Evolutionary conservation across 2,113 vertebrate species (phyloP).

Genomic region (Hippoglossus stenolepis): DNA sequence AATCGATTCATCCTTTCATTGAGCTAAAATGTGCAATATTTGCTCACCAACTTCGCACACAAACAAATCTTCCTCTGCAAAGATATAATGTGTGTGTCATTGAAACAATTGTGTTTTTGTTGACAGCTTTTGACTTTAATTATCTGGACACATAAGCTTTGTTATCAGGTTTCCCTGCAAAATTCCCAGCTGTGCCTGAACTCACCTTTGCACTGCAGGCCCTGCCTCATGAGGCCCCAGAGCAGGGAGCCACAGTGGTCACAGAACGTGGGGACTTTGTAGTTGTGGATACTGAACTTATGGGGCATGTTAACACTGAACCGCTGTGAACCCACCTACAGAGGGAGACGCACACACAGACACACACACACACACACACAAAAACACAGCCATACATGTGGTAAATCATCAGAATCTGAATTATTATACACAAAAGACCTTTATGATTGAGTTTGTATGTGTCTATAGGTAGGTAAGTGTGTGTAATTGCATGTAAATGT

Average conservation of each 20-base stretch:
- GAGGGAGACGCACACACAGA: slow-evolving; percentile 68
- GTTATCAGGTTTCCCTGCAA: background rate
- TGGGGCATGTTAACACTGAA: slow-evolving; percentile 99
- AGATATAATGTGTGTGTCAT: background rate
- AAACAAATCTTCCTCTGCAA: no score
- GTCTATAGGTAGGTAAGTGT: no score
- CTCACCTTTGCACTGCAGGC: slow-evolving; percentile 98
- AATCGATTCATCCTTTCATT: no score
- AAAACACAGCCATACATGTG: background rate
- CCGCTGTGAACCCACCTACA: slow-evolving; percentile 95
- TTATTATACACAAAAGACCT: no score
- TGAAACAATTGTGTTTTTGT: background rate
- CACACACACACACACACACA: slow-evolving; percentile 40
- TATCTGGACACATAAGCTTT: no score
- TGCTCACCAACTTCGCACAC: no score
- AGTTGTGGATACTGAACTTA: slow-evolving; percentile 99
- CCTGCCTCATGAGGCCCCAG: slow-evolving; percentile 98
- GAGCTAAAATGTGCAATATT: no score
- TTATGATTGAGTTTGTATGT: background rate
- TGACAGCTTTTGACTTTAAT: background rate
- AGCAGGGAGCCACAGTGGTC: slow-evolving; percentile 98
- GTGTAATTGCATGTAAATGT: background rate
- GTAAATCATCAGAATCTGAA: no score
- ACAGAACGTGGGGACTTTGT: slow-evolving; percentile 99
- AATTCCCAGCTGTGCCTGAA: slow-evolving; percentile 7